These are phyloP conservation scores for Geotrypetes seraphini DNA, from an alignment of 2,797 vertebrate species.

Conservation along the genomic window DNA sequence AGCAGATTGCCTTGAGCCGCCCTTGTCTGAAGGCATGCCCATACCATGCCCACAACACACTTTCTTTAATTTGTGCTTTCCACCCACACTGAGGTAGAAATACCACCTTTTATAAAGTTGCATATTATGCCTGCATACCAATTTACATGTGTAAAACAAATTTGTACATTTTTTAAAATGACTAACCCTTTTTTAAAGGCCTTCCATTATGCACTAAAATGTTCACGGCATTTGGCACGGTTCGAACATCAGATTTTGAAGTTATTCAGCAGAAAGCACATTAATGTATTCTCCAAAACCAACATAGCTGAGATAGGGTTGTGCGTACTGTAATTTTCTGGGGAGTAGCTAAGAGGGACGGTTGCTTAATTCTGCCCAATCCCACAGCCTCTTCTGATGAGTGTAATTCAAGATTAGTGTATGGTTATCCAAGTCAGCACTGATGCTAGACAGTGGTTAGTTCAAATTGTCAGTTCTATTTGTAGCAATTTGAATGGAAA, in stretches of 20 bases:
- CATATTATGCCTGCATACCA: too few relatives aligned
- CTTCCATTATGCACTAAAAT: too few relatives aligned
- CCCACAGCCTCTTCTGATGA: slow-evolving; percentile 42
- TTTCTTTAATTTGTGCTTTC: too few relatives aligned
- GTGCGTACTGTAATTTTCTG: slow-evolving; percentile 45
- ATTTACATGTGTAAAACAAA: too few relatives aligned
- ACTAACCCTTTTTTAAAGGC: too few relatives aligned
- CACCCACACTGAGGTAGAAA: too few relatives aligned
- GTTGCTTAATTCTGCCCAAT: slow-evolving; percentile 41
- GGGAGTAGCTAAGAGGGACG: slow-evolving; percentile 33
- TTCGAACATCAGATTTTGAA: slow-evolving; percentile 8
- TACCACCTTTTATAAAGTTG: too few relatives aligned
- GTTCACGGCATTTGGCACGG: slow-evolving; percentile 3
- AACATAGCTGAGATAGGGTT: slow-evolving; percentile 19
- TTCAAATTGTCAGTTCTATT: slow-evolving; percentile 46
- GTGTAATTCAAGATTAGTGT: slow-evolving; percentile 37
- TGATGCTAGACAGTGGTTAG: slow-evolving; percentile 45
- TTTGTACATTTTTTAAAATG: too few relatives aligned
- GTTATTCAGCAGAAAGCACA: slow-evolving; percentile 13
- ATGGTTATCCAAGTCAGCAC: slow-evolving; percentile 44
- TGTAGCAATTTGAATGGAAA: slow-evolving; percentile 31
- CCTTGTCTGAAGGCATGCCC: too few relatives aligned
- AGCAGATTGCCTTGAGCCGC: too few relatives aligned
- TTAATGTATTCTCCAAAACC: slow-evolving; percentile 41
- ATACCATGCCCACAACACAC: too few relatives aligned